Conservation (phyloP, 2,797 vertebrate species). For the Halcyon chelicuti region DNA sequence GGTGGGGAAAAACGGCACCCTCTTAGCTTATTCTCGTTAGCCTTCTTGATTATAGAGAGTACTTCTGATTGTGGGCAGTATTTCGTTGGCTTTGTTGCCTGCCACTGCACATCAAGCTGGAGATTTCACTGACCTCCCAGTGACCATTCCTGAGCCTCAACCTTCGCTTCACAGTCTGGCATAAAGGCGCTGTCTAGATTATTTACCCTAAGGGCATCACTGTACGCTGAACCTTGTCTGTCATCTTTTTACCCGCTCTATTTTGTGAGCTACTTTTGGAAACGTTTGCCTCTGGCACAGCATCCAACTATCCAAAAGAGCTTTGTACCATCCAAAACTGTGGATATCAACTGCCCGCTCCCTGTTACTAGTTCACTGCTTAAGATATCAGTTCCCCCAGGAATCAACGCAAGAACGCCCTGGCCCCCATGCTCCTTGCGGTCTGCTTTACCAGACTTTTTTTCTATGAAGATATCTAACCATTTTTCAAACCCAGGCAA, state of each 20-base stretch:
- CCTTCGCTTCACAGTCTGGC: fast-evolving
- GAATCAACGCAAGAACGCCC: neutral
- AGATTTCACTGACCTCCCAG: neutral
- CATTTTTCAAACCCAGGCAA: neutral
- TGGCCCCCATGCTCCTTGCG: too few relatives aligned
- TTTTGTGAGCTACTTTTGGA: neutral
- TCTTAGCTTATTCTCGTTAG: neutral
- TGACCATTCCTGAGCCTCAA: neutral
- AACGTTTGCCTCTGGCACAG: neutral
- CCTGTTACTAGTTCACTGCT: neutral
- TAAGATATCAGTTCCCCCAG: fast-evolving
- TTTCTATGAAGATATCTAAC: neutral
- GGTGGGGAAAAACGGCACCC: neutral
- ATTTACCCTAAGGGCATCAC: neutral
- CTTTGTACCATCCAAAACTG: neutral
- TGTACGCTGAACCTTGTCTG: fast-evolving
- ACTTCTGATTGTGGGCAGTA: neutral
- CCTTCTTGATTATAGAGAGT: neutral
- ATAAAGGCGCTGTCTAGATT: neutral
- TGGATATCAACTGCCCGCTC: neutral
- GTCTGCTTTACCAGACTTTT: neutral
- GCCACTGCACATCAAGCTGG: fast-evolving
- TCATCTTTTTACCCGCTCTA: neutral
- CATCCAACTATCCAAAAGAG: neutral
- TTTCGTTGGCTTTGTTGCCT: neutral